A percentile compares a stretch with the other conserved stretches of the same genome.
These are phyloP conservation scores for Vollenhovia emeryi DNA, from an alignment of 1,140 invertebrate genomes.

Conservation along the genomic window DNA sequence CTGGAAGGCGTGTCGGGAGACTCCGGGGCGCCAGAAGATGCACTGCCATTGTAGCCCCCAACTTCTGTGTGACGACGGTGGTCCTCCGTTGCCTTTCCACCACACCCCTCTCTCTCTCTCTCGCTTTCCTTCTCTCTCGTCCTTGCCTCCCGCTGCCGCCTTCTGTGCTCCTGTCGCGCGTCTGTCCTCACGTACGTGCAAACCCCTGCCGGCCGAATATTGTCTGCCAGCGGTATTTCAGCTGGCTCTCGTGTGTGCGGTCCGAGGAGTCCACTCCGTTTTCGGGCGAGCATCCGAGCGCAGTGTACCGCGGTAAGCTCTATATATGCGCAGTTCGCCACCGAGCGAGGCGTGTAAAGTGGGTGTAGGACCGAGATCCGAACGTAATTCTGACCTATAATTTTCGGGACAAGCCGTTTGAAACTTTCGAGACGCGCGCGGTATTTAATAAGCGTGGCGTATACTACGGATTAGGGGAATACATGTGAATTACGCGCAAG, in stretches of 20 bases:
- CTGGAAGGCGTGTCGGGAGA: slow-evolving; percentile 76
- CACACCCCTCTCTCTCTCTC: slow-evolving; percentile 1
- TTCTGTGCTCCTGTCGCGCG: slow-evolving; percentile 10
- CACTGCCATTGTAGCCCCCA: slow-evolving; percentile 78
- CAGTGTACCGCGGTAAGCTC: neutral
- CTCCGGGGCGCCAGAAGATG: slow-evolving; percentile 79
- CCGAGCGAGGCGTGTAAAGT: neutral
- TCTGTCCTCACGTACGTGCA: slow-evolving; percentile 19
- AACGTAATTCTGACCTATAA: neutral
- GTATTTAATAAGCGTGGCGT: slow-evolving; percentile 24
- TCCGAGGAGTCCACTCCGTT: slow-evolving; percentile 37
- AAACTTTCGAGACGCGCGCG: slow-evolving; percentile 15
- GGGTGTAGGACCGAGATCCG: neutral
- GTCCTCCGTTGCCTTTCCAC: slow-evolving; percentile 45
- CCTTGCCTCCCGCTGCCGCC: slow-evolving; percentile 50
- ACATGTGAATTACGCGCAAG: slow-evolving; percentile 28
- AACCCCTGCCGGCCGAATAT: slow-evolving; percentile 41
- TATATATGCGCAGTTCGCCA: neutral
- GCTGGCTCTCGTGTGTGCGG: neutral
- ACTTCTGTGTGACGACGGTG: slow-evolving; percentile 62
- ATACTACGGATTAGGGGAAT: neutral
- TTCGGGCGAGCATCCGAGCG: slow-evolving; percentile 2
- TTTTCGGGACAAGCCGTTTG: neutral
- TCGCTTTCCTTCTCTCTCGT: neutral
- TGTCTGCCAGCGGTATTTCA: slow-evolving; percentile 61